A percentile compares a stretch with the other conserved stretches of the same genome.
These are phyloP conservation scores for Perccottus glenii DNA, from an alignment of 2,113 vertebrate genomes.

Conservation along the genomic window DNA sequence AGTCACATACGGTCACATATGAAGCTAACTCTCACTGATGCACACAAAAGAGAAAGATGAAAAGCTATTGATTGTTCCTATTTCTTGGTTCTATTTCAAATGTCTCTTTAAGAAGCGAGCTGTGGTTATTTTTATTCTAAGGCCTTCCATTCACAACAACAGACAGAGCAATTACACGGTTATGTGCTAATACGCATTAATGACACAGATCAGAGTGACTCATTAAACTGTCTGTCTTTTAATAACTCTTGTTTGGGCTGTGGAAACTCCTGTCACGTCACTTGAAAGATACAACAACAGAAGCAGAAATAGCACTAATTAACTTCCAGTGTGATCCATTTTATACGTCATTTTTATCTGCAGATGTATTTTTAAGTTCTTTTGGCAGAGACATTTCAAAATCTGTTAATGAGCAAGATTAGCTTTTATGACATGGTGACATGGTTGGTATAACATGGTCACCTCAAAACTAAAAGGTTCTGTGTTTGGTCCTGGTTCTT, in stretches of 20 bases:
- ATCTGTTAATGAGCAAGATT: too few species aligned
- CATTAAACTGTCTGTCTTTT: not conserved
- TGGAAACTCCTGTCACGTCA: not conserved
- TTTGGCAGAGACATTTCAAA: too few species aligned
- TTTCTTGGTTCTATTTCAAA: constrained; percentile 16
- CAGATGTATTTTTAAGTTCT: too few species aligned
- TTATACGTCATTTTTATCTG: too few species aligned
- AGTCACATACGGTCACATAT: constrained; percentile 42
- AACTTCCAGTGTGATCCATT: too few species aligned
- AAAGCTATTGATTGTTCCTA: constrained; percentile 13
- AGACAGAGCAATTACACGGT: not conserved
- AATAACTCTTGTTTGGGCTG: not conserved
- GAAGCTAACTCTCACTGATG: too few species aligned
- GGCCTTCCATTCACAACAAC: constrained; percentile 7
- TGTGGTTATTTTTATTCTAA: not conserved
- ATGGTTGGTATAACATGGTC: too few species aligned
- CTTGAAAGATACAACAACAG: not conserved
- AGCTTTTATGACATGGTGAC: too few species aligned
- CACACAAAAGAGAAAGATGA: constrained; percentile 38
- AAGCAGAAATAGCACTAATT: too few species aligned
- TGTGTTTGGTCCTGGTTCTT: too few species aligned
- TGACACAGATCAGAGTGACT: not conserved
- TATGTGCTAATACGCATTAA: not conserved
- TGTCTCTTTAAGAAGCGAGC: constrained; percentile 11
- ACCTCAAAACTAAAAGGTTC: too few species aligned